phyloP scores from a whole-genome alignment of 2,888 invertebrate species.

The Stenodera caucasica region DNA sequence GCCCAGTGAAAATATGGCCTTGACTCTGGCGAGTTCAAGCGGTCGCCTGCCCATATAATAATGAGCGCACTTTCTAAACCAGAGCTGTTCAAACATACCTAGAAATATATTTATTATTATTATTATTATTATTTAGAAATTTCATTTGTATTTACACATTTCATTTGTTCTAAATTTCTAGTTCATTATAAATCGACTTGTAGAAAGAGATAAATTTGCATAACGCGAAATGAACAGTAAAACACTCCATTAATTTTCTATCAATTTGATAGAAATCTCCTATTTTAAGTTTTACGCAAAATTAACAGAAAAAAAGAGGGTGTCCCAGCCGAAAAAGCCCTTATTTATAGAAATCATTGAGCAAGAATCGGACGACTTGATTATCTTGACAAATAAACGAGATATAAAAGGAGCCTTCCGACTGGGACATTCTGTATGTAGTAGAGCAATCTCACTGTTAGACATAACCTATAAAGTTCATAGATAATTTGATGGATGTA shows the following conservation, averaged over 20 bases:
- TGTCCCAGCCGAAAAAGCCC: too few relatives aligned
- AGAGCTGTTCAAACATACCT: constrained; percentile 19
- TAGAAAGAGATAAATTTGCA: background rate
- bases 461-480: too few relatives aligned
- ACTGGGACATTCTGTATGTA: too few relatives aligned
- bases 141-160: too few relatives aligned
- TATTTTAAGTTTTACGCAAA: too few relatives aligned
- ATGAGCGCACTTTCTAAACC: constrained; percentile 49
- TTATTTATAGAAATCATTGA: too few relatives aligned
- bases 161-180: constrained; percentile 6
- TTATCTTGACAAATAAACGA: too few relatives aligned
- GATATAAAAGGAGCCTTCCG: too few relatives aligned
- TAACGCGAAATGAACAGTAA: constrained; percentile 4
- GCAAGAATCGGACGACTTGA: too few relatives aligned
- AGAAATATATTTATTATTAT: background rate
- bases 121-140: background rate
- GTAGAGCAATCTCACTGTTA: too few relatives aligned
- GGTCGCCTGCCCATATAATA: constrained; percentile 38
- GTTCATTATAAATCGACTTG: background rate
- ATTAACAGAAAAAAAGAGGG: too few relatives aligned
- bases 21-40: constrained; percentile 49
- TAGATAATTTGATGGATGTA: too few relatives aligned
- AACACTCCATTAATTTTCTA: constrained; percentile 11
- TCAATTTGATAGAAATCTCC: constrained; percentile 3
- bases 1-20: constrained; percentile 54